Evolutionary conservation across 2,797 vertebrate genomes (phyloP), one percentile per base, ranked within the genome.

Genomic region (Peromyscus melanophrys): DNA sequence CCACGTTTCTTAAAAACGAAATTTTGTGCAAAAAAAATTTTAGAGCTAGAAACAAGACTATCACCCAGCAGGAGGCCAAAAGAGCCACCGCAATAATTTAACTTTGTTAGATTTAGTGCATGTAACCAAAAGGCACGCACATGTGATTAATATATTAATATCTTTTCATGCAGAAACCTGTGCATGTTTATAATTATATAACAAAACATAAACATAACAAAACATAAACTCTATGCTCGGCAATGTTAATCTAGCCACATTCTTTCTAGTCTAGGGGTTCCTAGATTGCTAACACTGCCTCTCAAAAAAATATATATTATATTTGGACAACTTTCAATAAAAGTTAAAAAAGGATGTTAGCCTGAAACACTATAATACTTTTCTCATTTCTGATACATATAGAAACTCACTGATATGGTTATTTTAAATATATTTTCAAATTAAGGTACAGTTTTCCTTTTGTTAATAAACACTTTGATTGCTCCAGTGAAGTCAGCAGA

Each of bases 391-490:
- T 97, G 94, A 98, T 98, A 98, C 98, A 98, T 97, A 98, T 12
- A 98, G 98, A 98, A 96, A 98, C 97, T 97, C 93, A 98, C 96
- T 98, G 94, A 97, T 97, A 97, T 96, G 97, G 96, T 96, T 97
- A 96, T 96, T 96, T 97, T 92, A 97, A 96, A 98, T 81, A 75
- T 92, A 96, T 96, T 98, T 97, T 98, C 96, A 98, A 97, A 97
- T 98, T 98, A 99, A 97, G 98, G 98, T 99, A 99, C 98, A 96
- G 98, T 99, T 98, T 99, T 99, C 98, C 99, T 99, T 96, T 99
- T 99, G 97, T 99, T 99, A 98, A 99, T 99, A 98, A 99, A 99
- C 98, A 99, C 99, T 98, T 99, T 99, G 99, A 99, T 99, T 98
- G 99, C 99, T 98, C 99, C 99, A 34, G 99, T 99, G 98, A 99